Evolutionary conservation across 2,797 vertebrate genomes (phyloP), one percentile per base, ranked within the genome.

Genomic region (Graptemys geographica): DNA sequence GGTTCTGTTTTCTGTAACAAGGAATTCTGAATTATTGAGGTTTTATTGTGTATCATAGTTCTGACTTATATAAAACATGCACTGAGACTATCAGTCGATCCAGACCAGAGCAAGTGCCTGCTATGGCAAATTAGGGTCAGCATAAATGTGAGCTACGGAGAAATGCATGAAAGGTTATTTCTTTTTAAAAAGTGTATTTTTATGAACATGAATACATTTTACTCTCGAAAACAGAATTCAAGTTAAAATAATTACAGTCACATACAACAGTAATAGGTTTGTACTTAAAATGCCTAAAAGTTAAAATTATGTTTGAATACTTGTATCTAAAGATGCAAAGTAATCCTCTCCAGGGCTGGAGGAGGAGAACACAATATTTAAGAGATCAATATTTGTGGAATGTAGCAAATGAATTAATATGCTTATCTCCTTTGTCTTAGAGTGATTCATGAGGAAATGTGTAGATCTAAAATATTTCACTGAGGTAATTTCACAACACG

Each of bases 361-460:
- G n/a, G 95, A 87, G 12, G 41, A 79, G 92, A 92, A 95, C 83
- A 69, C 93, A 94, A 27, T 1, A 87, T 96, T 79, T 93, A 41
- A 83, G 41, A 72, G 21, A 86, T 79, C 52, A 78, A 90, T 96
- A 93, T 18, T 90, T 72, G 6, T 84, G 83, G 90, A 96, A 94
- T 11, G 2, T 2, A 94, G 56, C n/a, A 96, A 95, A 91, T 2
- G 91, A 28, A 93, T 92, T 72, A 89, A 72, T n/a, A 1, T 78
- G 78, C 19, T 84, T 21, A 90, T 89, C 49, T 95, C 83, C 80
- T 89, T 94, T 94, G 84, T 80, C 94, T 92, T 87, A 93, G 92
- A 25, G 41, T 90, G 86, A 92, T 87, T 96, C 91, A 89, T 83
- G 76, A 95, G 79, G 49, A 98, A 97, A 95, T 94, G 90, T 86